Percentiles rank a stretch among this genome's conserved stretches.
These are phyloP conservation scores for Lophotriccus pileatus DNA, from an alignment of 2,797 vertebrate species.

Conservation along the genomic window DNA sequence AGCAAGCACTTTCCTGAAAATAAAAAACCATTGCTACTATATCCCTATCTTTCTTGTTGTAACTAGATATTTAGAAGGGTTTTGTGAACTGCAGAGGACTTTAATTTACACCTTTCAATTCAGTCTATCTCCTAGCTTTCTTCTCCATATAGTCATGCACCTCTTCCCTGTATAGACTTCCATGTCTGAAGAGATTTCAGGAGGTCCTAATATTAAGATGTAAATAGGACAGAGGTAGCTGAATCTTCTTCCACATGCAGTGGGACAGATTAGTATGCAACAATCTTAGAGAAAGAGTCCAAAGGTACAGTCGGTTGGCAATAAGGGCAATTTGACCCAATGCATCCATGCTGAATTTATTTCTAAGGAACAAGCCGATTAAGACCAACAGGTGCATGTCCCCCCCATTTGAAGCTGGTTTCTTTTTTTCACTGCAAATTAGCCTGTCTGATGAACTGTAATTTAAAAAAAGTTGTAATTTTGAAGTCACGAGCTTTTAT, in stretches of 20 bases:
- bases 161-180: neutral
- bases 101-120: neutral
- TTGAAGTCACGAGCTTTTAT: neutral
- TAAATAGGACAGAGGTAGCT: neutral
- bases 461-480: neutral
- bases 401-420: neutral
- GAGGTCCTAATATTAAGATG: neutral
- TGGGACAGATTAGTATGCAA: neutral
- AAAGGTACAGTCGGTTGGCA: neutral
- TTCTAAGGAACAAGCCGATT: neutral
- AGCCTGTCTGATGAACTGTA: neutral
- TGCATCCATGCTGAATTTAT: neutral
- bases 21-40: neutral
- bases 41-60: neutral
- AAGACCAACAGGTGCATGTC: neutral
- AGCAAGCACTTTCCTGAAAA: neutral
- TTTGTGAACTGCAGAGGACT: neutral
- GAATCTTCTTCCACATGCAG: neutral
- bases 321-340: neutral
- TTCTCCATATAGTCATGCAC: neutral
- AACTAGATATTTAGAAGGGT: neutral
- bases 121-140: neutral
- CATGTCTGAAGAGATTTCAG: neutral
- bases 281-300: neutral
- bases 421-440: neutral